These are phyloP conservation scores for Tokudaia muenninki DNA, from an alignment of 2,797 vertebrate species.

Conservation along the genomic window DNA sequence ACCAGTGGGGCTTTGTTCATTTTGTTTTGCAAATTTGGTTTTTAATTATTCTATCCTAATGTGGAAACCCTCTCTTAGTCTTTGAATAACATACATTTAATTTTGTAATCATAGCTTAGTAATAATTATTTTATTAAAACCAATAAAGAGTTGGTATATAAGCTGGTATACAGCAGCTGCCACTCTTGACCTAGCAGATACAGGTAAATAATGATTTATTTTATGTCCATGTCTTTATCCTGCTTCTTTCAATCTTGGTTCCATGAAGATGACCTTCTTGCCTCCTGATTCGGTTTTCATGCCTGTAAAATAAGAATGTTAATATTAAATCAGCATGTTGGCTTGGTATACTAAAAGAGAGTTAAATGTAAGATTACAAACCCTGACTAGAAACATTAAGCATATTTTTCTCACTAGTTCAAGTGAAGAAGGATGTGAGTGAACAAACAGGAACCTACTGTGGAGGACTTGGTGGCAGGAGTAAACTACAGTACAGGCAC, in stretches of 20 bases:
- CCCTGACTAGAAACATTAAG: not conserved
- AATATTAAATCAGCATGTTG: not conserved
- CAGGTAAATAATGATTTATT: not conserved
- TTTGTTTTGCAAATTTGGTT: not conserved
- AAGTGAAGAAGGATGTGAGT: not conserved
- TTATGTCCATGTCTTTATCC: not conserved
- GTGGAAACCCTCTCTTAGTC: not conserved
- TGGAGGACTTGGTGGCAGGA: not conserved
- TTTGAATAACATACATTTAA: not conserved
- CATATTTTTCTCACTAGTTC: not conserved
- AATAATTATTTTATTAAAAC: not conserved
- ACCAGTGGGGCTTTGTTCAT: not conserved
- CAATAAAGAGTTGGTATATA: not conserved
- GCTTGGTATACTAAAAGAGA: not conserved
- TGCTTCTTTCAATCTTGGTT: not conserved
- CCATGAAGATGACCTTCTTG: not conserved
- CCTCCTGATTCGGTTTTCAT: not conserved
- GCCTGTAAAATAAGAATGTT: not conserved
- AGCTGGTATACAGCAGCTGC: not conserved
- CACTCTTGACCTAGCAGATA: not conserved
- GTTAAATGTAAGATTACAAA: not conserved
- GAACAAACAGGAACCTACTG: not conserved
- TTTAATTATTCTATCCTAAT: not conserved
- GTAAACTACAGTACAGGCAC: not conserved
- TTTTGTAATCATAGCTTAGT: not conserved